phyloP scores from a whole-genome alignment of 23 tunicate species.

The Phallusia fumigata region DNA sequence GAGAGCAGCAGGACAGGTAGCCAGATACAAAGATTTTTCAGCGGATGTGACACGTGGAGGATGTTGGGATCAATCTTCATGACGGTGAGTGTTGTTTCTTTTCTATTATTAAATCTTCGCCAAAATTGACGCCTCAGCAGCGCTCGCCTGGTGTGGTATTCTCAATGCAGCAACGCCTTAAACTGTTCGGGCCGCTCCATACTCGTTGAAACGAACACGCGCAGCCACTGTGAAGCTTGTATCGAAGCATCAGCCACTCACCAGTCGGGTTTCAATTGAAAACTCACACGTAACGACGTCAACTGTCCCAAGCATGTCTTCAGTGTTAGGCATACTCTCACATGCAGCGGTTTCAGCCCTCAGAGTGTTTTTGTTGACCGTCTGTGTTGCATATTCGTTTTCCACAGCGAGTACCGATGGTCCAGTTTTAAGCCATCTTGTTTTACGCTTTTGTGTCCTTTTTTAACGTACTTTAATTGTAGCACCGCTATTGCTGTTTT shows the following conservation, averaged over 20 bases:
- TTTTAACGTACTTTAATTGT: background rate
- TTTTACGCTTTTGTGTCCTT: background rate
- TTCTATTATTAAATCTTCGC: background rate
- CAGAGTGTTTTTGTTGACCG: background rate
- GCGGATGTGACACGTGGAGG: background rate
- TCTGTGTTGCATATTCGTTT: background rate
- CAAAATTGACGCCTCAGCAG: no score
- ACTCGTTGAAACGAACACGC: slow-evolving; percentile 5
- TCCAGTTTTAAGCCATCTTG: background rate
- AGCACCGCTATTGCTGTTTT: background rate
- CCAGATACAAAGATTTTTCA: background rate
- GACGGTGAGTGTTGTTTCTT: slow-evolving; percentile 4
- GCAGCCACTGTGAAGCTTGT: slow-evolving; percentile 5
- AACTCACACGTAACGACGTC: background rate
- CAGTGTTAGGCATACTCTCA: slow-evolving; percentile 4
- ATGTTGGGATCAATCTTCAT: background rate
- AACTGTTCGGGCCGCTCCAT: background rate
- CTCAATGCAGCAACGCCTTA: no score
- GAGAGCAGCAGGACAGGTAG: background rate
- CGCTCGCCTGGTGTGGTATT: no score
- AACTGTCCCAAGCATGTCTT: background rate
- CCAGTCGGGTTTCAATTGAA: background rate
- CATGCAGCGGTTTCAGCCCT: background rate
- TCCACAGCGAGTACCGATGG: background rate
- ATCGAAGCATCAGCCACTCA: background rate